These are phyloP conservation scores for Peromyscus californicus DNA, from an alignment of 2,113 vertebrate genomes.

Conservation along the genomic window DNA sequence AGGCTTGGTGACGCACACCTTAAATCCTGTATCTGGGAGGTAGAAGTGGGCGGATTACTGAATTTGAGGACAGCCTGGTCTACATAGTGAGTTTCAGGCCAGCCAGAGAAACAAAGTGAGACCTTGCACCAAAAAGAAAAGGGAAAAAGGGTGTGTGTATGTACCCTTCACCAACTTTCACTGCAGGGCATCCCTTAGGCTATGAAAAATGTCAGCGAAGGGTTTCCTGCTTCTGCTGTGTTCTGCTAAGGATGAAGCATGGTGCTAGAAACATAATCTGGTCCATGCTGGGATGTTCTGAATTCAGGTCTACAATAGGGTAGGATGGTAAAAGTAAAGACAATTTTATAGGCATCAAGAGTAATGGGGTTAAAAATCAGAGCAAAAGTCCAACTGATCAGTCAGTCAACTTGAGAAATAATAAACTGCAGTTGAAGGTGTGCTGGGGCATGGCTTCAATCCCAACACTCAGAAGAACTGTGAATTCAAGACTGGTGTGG, in stretches of 20 bases:
- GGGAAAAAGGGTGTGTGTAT: background rate
- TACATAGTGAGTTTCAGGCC: background rate
- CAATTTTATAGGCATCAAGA: slow-evolving; percentile 34
- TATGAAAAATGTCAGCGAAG: background rate
- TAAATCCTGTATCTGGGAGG: background rate
- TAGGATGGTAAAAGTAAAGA: background rate
- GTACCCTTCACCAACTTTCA: background rate
- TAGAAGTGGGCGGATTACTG: too few relatives aligned
- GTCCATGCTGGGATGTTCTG: slow-evolving; percentile 7
- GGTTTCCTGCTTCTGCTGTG: background rate
- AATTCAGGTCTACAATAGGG: slow-evolving; percentile 20
- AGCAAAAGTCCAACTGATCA: background rate
- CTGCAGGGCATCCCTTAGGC: background rate
- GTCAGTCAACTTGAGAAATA: background rate
- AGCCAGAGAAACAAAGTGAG: background rate
- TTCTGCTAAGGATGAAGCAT: background rate
- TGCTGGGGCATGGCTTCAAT: background rate
- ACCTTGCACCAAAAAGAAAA: background rate
- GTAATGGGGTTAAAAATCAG: background rate
- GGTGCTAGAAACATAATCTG: background rate
- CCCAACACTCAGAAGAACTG: background rate
- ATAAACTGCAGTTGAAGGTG: background rate
- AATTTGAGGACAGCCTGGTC: background rate
- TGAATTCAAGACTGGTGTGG: background rate
- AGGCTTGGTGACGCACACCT: background rate